Base-by-base conservation (phyloP, 2,113 vertebrate genomes). In the Hiodon tergisus region DNA sequence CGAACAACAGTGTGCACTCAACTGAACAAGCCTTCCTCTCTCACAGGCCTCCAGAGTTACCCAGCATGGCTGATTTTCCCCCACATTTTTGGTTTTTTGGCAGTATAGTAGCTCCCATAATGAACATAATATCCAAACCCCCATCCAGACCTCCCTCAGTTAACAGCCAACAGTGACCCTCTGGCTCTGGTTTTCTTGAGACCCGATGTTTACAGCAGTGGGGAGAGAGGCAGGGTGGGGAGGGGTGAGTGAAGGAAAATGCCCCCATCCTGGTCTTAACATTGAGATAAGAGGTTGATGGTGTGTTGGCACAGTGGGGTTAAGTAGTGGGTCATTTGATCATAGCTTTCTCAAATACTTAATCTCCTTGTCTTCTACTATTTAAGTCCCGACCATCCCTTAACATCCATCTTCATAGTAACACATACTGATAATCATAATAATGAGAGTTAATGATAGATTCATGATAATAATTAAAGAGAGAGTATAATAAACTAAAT, bases 401-500 rank as follows among this genome's bases (percentile, higher is more conserved):
- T 61, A 46, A 60, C n/a, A 46, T 31, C 72, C 61, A 73, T 73
- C 59, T 51, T 63, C 72, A 73, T 17, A 17, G 48, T 79, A 70
- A 57, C 74, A 58, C 67, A 57, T 62, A 80, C 79, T 68, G 74
- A 76, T 84, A 78, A 78, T 75, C 77, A 79, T 83, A 46, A 77
- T 78, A 81, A 85, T 81, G 81, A 69, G 76, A 67, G 50, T 5
- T n/a, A 13, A 50, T 4, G 14, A 52, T 50, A 51, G 6, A 53
- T 77, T 59, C 72, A 67, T 47, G 69, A 74, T 75, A 79, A 76
- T 71, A 80, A 84, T 77, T 55, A 54, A 84, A 75, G 81, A 60
- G 73, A 83, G 77, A 71, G 76, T 81, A 76, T 81, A 75, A 88
- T 76, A 81, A 86, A 81, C 81, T 55, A 82, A 80, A 83, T 83